These are phyloP conservation scores for Polydrusus pterygomalis DNA, from an alignment of 2,888 invertebrate species.

Conservation along the genomic window DNA sequence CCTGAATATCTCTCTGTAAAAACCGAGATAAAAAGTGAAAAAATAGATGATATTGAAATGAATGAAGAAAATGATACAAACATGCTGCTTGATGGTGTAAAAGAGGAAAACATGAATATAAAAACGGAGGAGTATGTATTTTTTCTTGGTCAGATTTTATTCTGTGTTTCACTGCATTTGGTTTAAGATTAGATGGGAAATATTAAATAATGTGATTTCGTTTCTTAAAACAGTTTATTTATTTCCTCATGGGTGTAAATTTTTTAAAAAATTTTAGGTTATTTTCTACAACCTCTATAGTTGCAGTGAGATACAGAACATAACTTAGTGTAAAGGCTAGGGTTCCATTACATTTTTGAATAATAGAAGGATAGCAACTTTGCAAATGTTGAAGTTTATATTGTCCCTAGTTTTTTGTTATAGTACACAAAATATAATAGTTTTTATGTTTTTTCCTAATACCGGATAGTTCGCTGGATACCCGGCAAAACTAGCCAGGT, in stretches of 20 bases:
- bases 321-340: not conserved
- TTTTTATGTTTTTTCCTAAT: too few relatives aligned
- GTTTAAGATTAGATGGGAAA: not conserved
- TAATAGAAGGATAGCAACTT: too few relatives aligned
- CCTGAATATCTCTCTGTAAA: not conserved
- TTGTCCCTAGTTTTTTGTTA: too few relatives aligned
- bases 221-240: not conserved
- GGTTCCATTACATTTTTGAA: too few relatives aligned
- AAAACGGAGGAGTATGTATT: constrained; percentile 31
- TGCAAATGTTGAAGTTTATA: too few relatives aligned
- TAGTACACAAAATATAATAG: too few relatives aligned
- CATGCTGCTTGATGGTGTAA: not conserved
- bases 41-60: constrained; percentile 17
- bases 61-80: not conserved
- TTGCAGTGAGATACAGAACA: constrained; percentile 7
- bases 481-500: too few relatives aligned
- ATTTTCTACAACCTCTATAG: not conserved
- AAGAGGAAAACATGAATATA: constrained; percentile 29
- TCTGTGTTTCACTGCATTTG: constrained; percentile 13
- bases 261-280: not conserved
- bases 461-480: too few relatives aligned
- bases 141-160: not conserved
- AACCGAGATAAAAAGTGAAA: constrained; percentile 17
- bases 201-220: not conserved
- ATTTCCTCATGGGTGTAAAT: not conserved